Conservation (phyloP, 2,888 invertebrate species). For the Lathronympha strigana region DNA sequence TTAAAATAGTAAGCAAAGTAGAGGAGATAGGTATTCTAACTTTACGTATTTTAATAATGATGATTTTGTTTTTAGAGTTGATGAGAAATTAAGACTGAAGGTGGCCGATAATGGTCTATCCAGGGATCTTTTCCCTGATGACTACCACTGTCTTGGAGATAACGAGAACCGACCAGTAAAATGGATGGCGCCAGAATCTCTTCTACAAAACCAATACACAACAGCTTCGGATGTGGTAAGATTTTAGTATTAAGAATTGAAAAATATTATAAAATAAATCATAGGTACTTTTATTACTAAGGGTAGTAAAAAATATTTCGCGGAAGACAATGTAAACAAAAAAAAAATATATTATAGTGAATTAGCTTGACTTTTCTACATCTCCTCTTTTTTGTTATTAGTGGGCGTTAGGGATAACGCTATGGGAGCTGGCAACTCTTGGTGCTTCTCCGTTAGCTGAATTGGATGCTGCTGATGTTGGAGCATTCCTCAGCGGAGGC, state of each 20-base stretch:
- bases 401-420: conserved; percentile 97
- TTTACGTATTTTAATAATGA: too few relatives aligned
- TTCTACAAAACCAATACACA: conserved; percentile 92
- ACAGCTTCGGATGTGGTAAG: conserved; percentile 95
- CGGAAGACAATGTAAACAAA: too few relatives aligned
- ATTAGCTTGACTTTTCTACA: too few relatives aligned
- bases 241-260: conserved; percentile 37
- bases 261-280: neutral
- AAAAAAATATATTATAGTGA: neutral
- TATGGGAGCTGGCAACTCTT: conserved; percentile 97
- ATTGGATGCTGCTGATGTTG: conserved; percentile 96
- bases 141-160: conserved; percentile 97
- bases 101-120: conserved; percentile 95
- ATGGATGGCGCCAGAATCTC: conserved; percentile 96
- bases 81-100: conserved; percentile 91
- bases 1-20: too few relatives aligned
- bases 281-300: neutral
- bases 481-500: conserved; percentile 93
- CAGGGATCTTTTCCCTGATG: conserved; percentile 95
- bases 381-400: conserved; percentile 57
- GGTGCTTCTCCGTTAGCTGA: conserved; percentile 96
- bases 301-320: too few relatives aligned
- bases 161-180: conserved; percentile 97
- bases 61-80: conserved; percentile 84
- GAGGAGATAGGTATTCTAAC: too few relatives aligned